Evolutionary conservation across 35 echinoderm and acorn worm genomes (phyloP), one percentile per base, ranked within the genome.

Genomic region (Nesometra sesokonis): DNA sequence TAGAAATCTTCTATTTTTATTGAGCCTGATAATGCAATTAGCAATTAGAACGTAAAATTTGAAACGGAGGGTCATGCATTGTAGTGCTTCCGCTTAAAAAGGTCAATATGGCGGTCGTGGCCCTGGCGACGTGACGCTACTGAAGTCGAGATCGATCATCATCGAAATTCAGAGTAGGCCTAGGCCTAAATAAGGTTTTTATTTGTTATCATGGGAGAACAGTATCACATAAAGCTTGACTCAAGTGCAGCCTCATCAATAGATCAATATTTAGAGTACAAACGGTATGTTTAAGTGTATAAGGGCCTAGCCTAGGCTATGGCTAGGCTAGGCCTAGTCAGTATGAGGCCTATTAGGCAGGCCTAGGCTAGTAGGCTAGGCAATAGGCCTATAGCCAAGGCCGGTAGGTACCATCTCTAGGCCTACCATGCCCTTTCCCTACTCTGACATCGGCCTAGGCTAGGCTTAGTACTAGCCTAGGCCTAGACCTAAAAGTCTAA

Each of bases 241-340:
- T 9, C 33, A 35, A 39, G 38, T 37, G 81, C 81, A 35, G 34
- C 81, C 5, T 35, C 81, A 17, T 38, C 34, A 38, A 38, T 83
- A 0, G 81, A 83, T 83, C 34, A 35, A 83, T 83, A 83, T 39
- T 83, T 83, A 30, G 81, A 83, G 37, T 83, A 83, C 81, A 83
- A 38, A 83, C 34, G 37, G 81, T 83, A 29, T 13, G 81, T 83
- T 32, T 0, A 34, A 80, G 13, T 78, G 8, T 9, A 78, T 9
- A 78, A 43, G 39, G 39, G 5, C 39, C 39, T 43, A 43, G 39
- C 5, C 39, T n/a, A 78, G 3, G 77, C 27, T 8, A 3, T 78
- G 8, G 5, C 27, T 34, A 80, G 78, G 19, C 31, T 80, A 80
- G 34, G 34, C 31, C 34, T 80, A 78, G 23, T 5, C 31, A 30